Evolutionary conservation across 1,140 invertebrate species (phyloP), one percentile per base, ranked within the genome.

Genomic region (Anthonomus grandis): DNA sequence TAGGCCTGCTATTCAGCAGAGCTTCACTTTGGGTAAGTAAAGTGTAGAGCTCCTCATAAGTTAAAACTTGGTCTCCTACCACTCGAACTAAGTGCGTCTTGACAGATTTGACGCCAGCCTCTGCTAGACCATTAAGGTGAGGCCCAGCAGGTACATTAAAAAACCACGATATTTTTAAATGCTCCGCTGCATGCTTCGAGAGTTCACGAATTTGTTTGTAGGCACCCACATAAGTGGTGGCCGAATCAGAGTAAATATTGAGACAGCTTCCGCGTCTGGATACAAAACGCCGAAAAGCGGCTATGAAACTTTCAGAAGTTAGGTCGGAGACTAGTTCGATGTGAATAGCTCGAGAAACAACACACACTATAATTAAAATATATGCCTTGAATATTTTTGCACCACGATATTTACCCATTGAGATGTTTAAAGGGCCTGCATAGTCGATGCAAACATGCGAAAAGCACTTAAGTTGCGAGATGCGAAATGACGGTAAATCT

Each of bases 191-290:
- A n/a, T n/a, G n/a, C n/a, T n/a, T n/a, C n/a, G n/a, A n/a, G n/a
- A n/a, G n/a, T n/a, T n/a, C n/a, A n/a, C n/a, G n/a, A n/a, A n/a
- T n/a, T n/a, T n/a, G n/a, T n/a, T n/a, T n/a, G n/a, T n/a, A n/a
- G n/a, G 49, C 60, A 12, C 60, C 55, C 0, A 58, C 22, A 39
- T 54, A 62, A 24, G 46, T 62, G 0, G 34, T 54, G 1, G 42
- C 48, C 44, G 53, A 58, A 18, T 62, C 56, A 2, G 60, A 62
- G 45, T 19, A 62, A 48, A 62, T 47, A 25, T 39, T n/a, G 6
- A n/a, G 0, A 1, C 37, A 18, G 9, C 15, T 25, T 38, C 51
- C 55, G 18, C 59, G 5, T 38, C 47, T 24, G 10, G 37, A 19
- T 3, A 44, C 38, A 18, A 57, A 57, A 9, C 55, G 25, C 24